Base-by-base conservation (phyloP, 2,113 vertebrate species). In the Speoplatyrhinus poulsoni region DNA sequence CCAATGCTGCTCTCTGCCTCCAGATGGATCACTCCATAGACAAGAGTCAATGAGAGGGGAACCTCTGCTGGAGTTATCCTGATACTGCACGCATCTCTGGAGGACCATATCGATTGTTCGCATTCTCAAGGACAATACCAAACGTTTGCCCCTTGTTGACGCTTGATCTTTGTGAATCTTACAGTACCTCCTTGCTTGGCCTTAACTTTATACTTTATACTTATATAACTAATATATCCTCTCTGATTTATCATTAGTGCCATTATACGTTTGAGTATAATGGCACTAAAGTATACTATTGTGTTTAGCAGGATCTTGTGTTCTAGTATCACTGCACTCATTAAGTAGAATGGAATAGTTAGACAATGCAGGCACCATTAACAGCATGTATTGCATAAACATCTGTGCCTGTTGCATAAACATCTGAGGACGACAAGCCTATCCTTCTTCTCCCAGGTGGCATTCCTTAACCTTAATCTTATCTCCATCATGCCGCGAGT, bases 1-100 rank as follows among this genome's bases (percentile, higher is more conserved):
- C 52, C 50, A 46, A 13, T 60, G 36, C 54, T 79, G 67, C 62
- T 77, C 52, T 41, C 36, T 8, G 13, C 64, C 19, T 70, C 33
- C 65, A 73, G 36, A 63, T 12, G 46, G 48, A 41, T n/a, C 32
- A 56, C 32, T 12, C 15, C 59, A 15, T 13, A 32, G 41, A 64
- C 65, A 26, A 81, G 79, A 72, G 56, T 65, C 77, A 82, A 87
- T 91, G 86, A 85, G 62, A 90, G 86, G 87, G 87, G 82, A 91
- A 89, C 92, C 89, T 90, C 92, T 93, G 84, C 87, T 93, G 92
- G 92, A 64, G 19, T 1, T 8, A 8, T 49, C 6, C 8, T 9
- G 17, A 36, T 52, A 88, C 83, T 91, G 77, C 91, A 87, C 3
- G 1, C 33, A 13, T 53, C 4, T 4, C 54, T 26, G 9, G 8